Evolutionary conservation across 1,140 invertebrate species (phyloP).

Genomic region (Centruroides vittatus): DNA sequence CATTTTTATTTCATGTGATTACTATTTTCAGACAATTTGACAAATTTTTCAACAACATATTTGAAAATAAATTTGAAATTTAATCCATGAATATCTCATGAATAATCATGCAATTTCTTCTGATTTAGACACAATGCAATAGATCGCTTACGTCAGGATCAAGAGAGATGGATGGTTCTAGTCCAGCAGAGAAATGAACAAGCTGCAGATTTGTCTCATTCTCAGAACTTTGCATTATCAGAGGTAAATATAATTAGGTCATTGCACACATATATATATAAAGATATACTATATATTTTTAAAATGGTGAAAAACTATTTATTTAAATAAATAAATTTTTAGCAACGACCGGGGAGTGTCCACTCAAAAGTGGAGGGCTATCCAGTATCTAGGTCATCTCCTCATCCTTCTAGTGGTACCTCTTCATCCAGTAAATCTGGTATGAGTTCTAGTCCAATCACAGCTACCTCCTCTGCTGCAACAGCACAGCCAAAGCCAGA

Average conservation of each 20-base stretch:
- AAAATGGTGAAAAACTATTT: background rate
- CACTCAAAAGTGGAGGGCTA: background rate
- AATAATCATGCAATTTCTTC: background rate
- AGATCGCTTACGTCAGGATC: conserved; percentile 3
- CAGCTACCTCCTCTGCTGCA: background rate
- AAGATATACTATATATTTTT: too few relatives aligned
- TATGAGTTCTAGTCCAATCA: conserved; percentile 9
- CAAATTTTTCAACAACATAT: background rate
- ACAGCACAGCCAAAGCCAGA: conserved; percentile 47
- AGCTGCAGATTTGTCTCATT: background rate
- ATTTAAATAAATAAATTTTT: background rate
- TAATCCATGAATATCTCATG: background rate
- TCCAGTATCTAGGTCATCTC: background rate
- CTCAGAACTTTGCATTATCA: conserved; percentile 1
- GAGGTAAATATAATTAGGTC: conserved; percentile 1
- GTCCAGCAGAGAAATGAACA: conserved; percentile 11
- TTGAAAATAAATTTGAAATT: background rate
- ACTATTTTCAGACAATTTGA: background rate
- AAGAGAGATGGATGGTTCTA: conserved; percentile 13
- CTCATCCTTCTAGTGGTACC: background rate
- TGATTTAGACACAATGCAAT: background rate
- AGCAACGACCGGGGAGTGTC: background rate
- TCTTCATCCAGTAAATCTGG: conserved; percentile 1
- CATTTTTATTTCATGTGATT: too few relatives aligned
- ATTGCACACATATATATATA: too few relatives aligned